Evolutionary conservation across 2,888 invertebrate genomes (phyloP), one percentile per base, ranked within the genome.

Genomic region (Gymnocheta viridis): DNA sequence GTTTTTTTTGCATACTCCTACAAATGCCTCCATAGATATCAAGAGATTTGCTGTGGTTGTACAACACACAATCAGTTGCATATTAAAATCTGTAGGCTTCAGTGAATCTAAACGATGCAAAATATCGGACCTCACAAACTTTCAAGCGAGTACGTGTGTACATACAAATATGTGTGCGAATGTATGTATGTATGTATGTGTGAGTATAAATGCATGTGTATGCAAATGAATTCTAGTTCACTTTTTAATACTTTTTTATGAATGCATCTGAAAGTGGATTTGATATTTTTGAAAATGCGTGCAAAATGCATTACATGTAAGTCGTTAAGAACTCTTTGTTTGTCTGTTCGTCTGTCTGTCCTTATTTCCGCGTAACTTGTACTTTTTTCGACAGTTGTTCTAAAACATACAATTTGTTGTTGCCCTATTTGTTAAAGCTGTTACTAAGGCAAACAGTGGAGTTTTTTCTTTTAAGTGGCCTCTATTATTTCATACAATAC

Each of bases 41-140:
- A 83, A 83, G 84, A 82, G 85, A 82, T 85, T 86, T 85, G 82
- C 76, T 77, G 85, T 60, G 85, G 85, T 82, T 80, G 73, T 82
- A 62, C 79, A 79, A 79, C 80, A 74, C 80, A 82, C 80, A 82
- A 82, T 82, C 82, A 82, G 82, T 80, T 82, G 82, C 82, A 82
- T 80, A 82, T 82, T 82, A 80, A 82, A 82, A 80, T 82, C 64
- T 56, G 49, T 74, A 69, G 79, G 82, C 82, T 74, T 82, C 64
- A 80, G 69, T 79, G 80, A 56, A 64, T 69, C 73, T 74, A 69
- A 79, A 74, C 74, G 49, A 44, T 49, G 64, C 49, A 62, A 56
- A 32, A 64, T 54, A 44, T 19, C 27, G 32, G 44, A 51, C 62
- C 29, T 44, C 27, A n/a, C 72, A 54, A 56, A 54, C n/a, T 9